Evolutionary conservation across 2,888 invertebrate genomes (phyloP).

Genomic region (Amphipoea oculea): DNA sequence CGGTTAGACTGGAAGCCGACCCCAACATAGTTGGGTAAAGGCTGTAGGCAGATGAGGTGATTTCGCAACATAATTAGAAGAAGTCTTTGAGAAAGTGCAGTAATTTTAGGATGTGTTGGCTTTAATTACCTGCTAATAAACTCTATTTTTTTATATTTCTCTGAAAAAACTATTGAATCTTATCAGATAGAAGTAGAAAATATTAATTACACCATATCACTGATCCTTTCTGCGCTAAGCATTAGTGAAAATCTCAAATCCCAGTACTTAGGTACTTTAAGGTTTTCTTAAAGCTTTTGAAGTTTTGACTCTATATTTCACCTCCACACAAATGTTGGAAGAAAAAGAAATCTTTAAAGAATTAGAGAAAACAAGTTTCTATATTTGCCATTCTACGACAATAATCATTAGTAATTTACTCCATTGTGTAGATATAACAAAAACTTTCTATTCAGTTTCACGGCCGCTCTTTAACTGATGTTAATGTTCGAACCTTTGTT

Average conservation of each 20-base stretch:
- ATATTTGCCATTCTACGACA: slow-evolving; percentile 29
- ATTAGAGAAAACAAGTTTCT: slow-evolving; percentile 33
- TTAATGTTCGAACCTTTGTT: slow-evolving; percentile 38
- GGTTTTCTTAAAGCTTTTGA: background rate
- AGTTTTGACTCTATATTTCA: background rate
- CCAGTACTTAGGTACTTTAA: background rate
- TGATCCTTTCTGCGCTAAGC: background rate
- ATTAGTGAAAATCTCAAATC: background rate
- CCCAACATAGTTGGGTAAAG: too few relatives aligned
- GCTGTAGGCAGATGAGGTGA: background rate
- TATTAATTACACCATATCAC: background rate
- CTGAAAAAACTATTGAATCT: background rate
- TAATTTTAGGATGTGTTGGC: background rate
- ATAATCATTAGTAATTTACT: slow-evolving; percentile 43
- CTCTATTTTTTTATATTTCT: background rate
- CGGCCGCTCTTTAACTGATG: slow-evolving; percentile 26
- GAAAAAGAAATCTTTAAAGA: slow-evolving; percentile 30
- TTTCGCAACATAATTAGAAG: background rate
- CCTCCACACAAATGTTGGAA: background rate
- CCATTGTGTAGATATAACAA: slow-evolving; percentile 47
- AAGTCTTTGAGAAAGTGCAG: background rate
- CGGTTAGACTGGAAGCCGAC: too few relatives aligned
- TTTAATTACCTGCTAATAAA: background rate
- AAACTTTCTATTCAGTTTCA: slow-evolving; percentile 60
- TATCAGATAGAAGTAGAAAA: background rate